phyloP scores from a whole-genome alignment of 2,113 vertebrate genomes.

The Baryphthengus martii region DNA sequence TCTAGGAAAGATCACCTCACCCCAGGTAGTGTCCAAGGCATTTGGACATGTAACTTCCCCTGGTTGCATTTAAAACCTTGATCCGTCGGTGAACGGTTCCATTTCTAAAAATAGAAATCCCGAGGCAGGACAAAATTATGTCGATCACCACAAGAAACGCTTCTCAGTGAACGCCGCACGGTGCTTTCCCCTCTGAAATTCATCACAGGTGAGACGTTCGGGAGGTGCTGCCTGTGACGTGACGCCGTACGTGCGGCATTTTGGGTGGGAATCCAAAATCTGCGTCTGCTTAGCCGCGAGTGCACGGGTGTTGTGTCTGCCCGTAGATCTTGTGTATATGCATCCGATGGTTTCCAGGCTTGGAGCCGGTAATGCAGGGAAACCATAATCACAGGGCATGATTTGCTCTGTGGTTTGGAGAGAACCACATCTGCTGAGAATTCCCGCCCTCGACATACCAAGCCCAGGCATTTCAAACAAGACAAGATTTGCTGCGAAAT shows the following conservation, averaged over 20 bases:
- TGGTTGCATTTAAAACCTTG: neutral
- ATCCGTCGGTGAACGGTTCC: accelerated
- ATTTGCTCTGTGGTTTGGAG: conserved; percentile 48
- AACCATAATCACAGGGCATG: conserved; percentile 48
- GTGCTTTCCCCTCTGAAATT: neutral
- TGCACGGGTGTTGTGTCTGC: neutral
- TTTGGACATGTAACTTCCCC: neutral
- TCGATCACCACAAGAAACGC: neutral
- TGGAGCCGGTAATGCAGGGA: neutral
- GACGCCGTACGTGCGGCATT: accelerated
- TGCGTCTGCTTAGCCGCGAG: neutral
- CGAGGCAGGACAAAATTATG: neutral
- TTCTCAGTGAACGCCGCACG: neutral
- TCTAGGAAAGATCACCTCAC: neutral
- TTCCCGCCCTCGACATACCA: neutral
- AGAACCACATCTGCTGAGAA: conserved; percentile 10
- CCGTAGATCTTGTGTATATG: neutral
- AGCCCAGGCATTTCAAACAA: neutral
- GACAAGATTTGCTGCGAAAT: neutral
- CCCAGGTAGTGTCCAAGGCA: too few species aligned
- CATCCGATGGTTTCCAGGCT: neutral
- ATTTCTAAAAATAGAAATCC: neutral
- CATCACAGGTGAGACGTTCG: accelerated
- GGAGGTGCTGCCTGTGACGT: neutral
- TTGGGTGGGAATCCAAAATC: neutral